These are phyloP conservation scores for Matsumyia berberina DNA, from an alignment of 2,888 invertebrate species.

Conservation along the genomic window DNA sequence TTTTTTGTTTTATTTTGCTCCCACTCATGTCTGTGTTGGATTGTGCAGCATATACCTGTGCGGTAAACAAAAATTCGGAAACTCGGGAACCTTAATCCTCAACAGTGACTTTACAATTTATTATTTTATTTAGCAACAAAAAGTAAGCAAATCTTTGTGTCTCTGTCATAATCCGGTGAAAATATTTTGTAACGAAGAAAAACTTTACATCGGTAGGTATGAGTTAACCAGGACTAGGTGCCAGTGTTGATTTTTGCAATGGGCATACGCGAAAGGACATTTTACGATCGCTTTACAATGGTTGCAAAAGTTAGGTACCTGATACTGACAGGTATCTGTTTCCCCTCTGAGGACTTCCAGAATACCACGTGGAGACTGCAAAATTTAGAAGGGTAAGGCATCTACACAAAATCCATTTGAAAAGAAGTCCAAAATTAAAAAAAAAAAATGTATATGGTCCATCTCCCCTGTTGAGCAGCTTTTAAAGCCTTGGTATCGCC, in stretches of 20 bases:
- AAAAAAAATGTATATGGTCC: too few species aligned
- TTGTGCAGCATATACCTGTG: slow-evolving; percentile 34
- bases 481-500: too few species aligned
- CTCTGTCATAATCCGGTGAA: slow-evolving; percentile 70
- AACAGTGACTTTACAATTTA: slow-evolving; percentile 70
- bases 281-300: slow-evolving; percentile 14
- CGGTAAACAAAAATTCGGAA: slow-evolving; percentile 60
- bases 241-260: slow-evolving; percentile 33
- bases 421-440: too few species aligned
- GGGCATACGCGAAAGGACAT: slow-evolving; percentile 20
- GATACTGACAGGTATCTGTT: too few species aligned
- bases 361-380: too few species aligned
- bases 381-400: too few species aligned
- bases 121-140: slow-evolving; percentile 75
- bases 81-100: slow-evolving; percentile 65
- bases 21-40: slow-evolving; percentile 5
- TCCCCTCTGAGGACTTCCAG: too few species aligned
- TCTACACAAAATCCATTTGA: too few species aligned
- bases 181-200: slow-evolving; percentile 71
- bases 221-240: background rate
- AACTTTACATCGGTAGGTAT: slow-evolving; percentile 46
- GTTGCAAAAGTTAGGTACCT: background rate
- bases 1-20: slow-evolving; percentile 16
- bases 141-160: slow-evolving; percentile 59
- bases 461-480: too few species aligned